A percentile compares a stretch with the other conserved stretches of the same genome.
Evolutionary conservation across 1,140 invertebrate genomes (phyloP).

Genomic region (Neoseiulus cucumeris): DNA sequence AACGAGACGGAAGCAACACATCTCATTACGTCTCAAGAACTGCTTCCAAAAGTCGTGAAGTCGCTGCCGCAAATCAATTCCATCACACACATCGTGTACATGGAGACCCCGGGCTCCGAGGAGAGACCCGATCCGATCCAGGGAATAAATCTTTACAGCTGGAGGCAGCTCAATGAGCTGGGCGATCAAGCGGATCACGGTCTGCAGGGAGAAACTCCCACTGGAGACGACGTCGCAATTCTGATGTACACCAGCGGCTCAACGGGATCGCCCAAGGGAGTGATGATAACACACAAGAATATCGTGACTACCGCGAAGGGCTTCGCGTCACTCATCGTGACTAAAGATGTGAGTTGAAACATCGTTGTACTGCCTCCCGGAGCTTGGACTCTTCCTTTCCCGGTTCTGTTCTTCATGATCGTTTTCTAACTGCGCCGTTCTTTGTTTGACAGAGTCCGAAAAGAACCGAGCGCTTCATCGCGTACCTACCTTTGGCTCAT

Average conservation of each 20-base stretch:
- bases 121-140: slow-evolving; percentile 14
- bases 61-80: slow-evolving; percentile 21
- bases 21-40: slow-evolving; percentile 68
- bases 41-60: slow-evolving; percentile 46
- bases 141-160: background rate
- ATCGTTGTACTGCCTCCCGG: too few relatives aligned
- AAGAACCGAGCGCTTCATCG: slow-evolving; percentile 21
- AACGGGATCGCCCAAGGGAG: slow-evolving; percentile 28
- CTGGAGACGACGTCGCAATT: slow-evolving; percentile 61
- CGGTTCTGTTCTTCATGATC: too few relatives aligned
- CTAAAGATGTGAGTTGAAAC: slow-evolving; percentile 25
- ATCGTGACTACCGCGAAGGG: slow-evolving; percentile 68
- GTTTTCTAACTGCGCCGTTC: too few relatives aligned
- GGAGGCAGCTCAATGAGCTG: background rate
- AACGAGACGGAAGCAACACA: slow-evolving; percentile 82
- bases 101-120: slow-evolving; percentile 44
- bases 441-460: too few relatives aligned
- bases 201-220: background rate
- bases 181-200: background rate
- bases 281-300: slow-evolving; percentile 59
- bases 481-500: slow-evolving; percentile 24
- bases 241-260: slow-evolving; percentile 69
- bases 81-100: slow-evolving; percentile 53
- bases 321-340: slow-evolving; percentile 50
- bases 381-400: too few relatives aligned